These are phyloP conservation scores for Brachionus calyciflorus DNA, from an alignment of 1,140 invertebrate species.

Conservation along the genomic window DNA sequence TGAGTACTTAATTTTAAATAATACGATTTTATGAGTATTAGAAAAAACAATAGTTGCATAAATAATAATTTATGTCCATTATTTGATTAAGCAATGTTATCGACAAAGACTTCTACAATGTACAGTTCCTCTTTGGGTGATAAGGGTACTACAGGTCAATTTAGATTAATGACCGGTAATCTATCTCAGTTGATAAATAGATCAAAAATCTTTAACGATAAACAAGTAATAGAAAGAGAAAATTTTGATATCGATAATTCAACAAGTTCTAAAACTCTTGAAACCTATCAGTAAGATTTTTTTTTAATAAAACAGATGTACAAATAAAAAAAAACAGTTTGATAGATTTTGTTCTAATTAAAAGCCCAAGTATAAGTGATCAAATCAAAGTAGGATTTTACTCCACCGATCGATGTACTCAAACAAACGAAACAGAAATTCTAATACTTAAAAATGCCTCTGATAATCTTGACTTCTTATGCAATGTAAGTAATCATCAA, in stretches of 20 bases:
- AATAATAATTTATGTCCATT: background rate
- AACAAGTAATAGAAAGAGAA: background rate
- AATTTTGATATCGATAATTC: background rate
- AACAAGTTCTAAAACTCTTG: slow-evolving; percentile 6
- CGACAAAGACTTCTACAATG: background rate
- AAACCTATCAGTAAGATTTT: slow-evolving; percentile 9
- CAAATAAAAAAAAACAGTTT: no score
- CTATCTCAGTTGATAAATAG: background rate
- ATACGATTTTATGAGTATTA: background rate
- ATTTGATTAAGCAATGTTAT: background rate
- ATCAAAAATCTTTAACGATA: background rate
- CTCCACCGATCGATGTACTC: slow-evolving; percentile 54
- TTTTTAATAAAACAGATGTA: no score
- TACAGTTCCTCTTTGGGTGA: background rate
- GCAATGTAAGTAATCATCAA: slow-evolving; percentile 54
- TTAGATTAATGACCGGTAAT: background rate
- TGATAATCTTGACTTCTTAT: slow-evolving; percentile 54
- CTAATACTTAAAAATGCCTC: slow-evolving; percentile 58
- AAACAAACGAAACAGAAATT: slow-evolving; percentile 58
- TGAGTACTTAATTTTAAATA: background rate
- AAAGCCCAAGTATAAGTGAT: slow-evolving; percentile 57
- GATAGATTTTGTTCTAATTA: background rate
- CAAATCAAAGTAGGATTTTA: slow-evolving; percentile 58
- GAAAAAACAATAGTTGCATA: background rate
- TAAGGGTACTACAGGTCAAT: background rate